Conservation (phyloP, 2,888 invertebrate species). For the Scaptomyza cyrtandrae region DNA sequence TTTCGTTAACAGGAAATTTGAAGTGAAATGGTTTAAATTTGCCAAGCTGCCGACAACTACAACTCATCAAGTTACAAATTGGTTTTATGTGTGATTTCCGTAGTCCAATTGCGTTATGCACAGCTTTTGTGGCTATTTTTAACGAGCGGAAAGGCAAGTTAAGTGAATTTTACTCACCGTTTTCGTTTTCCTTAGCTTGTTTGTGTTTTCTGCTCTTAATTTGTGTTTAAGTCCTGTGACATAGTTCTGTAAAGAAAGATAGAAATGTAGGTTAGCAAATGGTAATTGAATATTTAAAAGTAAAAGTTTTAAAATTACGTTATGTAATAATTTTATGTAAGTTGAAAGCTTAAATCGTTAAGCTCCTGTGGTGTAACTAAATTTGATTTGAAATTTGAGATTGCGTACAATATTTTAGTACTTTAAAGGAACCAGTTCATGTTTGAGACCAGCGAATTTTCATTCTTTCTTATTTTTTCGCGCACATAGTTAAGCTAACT, state of each 20-base stretch:
- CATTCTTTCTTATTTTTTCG: neutral
- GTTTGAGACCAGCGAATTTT: no score
- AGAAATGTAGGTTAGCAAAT: conserved; percentile 41
- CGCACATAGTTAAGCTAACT: conserved; percentile 17
- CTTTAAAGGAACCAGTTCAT: no score
- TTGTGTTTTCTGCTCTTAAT: conserved; percentile 1
- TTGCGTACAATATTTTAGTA: no score
- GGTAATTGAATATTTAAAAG: conserved; percentile 21
- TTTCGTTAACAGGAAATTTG: conserved; percentile 65
- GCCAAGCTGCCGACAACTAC: conserved; percentile 16
- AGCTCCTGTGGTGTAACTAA: conserved; percentile 4
- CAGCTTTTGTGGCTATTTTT: conserved; percentile 17
- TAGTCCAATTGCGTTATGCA: conserved; percentile 32
- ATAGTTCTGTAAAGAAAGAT: conserved; percentile 56
- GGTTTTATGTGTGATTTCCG: conserved; percentile 66
- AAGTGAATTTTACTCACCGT: conserved; percentile 39
- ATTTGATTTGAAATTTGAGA: neutral
- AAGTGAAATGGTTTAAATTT: conserved; percentile 60
- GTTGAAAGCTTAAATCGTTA: neutral
- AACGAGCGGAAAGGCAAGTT: neutral
- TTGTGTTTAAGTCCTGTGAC: conserved; percentile 42
- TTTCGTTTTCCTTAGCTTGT: conserved; percentile 13
- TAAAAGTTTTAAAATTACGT: neutral
- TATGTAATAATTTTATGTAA: neutral
- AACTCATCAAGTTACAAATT: conserved; percentile 57